Base-by-base conservation (phyloP, 2,113 vertebrate genomes). In the Ageneiosus marmoratus region DNA sequence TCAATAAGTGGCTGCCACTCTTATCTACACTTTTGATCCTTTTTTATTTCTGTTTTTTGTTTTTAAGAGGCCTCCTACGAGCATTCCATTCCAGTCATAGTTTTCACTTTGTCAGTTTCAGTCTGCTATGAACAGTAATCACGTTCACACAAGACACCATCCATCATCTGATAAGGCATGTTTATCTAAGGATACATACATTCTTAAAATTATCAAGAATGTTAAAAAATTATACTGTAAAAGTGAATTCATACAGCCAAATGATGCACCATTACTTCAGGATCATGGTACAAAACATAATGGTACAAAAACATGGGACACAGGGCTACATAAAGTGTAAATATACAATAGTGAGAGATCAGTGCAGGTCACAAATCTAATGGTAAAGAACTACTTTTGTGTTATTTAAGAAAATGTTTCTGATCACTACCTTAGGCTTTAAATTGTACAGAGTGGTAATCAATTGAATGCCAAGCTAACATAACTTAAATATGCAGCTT, bases 51-150 rank as follows among this genome's bases (percentile, higher is more conserved):
- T 87, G 87, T 67, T 87, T 86, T 63, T 80, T 88, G 80, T 65
- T 78, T 85, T 86, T 82, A 87, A 79, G 83, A 81, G 87, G 79
- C 85, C 79, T 90, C 84, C 85, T 77, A 82, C 80, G 27, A 82
- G 79, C 83, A 22, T 81, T 78, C 84, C 91, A 93, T 94, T 94
- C 92, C 91, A 87, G 32, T 84, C 93, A 93, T 93, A 93, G 83
- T 82, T 92, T 79, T 89, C 82, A 86, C 91, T 91, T 87, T 83
- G 88, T 87, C 86, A 87, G 69, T 83, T 76, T 15, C 27, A 55
- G 83, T 85, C 82, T 70, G 84, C 69, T 72, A n/a, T 56, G 79
- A 67, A 70, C 46, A 37, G 55, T 69, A 88, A 85, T 82, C 86
- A 83, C 88, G 29, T 77, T 32, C 67, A 63, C 82, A 63, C 15